Evolutionary conservation across 2,113 vertebrate species (phyloP).

Genomic region (Thamnophis sirtalis): DNA sequence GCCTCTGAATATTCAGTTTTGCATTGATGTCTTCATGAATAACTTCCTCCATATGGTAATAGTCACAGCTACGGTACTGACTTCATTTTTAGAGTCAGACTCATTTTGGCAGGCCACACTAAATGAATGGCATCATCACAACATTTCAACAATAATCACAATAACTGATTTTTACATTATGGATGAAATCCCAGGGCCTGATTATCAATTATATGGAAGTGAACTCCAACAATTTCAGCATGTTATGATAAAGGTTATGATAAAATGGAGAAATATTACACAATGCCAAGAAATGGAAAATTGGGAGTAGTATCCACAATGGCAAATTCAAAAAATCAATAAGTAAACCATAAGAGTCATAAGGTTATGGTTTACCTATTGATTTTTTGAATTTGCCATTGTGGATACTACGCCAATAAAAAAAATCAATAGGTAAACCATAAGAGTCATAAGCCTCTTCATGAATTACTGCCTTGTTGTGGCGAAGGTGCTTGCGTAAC

Average conservation of each 20-base stretch:
- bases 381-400: too few relatives aligned
- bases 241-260: not conserved
- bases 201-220: not conserved
- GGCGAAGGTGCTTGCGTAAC: too few relatives aligned
- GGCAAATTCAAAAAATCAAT: not conserved
- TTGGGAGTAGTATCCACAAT: not conserved
- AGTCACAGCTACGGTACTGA: conserved; percentile 1
- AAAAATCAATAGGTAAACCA: too few relatives aligned
- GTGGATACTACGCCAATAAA: too few relatives aligned
- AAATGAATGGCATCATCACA: conserved; percentile 11
- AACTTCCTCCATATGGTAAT: conserved; percentile 23
- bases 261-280: not conserved
- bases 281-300: not conserved
- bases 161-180: conserved; percentile 15
- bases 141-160: not conserved
- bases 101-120: conserved; percentile 5
- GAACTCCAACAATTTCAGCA: not conserved
- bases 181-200: not conserved
- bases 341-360: not conserved
- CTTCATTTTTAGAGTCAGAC: conserved; percentile 11
- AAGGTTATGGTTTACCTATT: too few relatives aligned
- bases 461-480: too few relatives aligned
- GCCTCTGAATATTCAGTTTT: conserved; percentile 13
- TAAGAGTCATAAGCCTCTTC: too few relatives aligned
- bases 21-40: conserved; percentile 18